These are phyloP conservation scores for Malurus cyaneus DNA, from an alignment of 2,113 vertebrate species.

Conservation along the genomic window DNA sequence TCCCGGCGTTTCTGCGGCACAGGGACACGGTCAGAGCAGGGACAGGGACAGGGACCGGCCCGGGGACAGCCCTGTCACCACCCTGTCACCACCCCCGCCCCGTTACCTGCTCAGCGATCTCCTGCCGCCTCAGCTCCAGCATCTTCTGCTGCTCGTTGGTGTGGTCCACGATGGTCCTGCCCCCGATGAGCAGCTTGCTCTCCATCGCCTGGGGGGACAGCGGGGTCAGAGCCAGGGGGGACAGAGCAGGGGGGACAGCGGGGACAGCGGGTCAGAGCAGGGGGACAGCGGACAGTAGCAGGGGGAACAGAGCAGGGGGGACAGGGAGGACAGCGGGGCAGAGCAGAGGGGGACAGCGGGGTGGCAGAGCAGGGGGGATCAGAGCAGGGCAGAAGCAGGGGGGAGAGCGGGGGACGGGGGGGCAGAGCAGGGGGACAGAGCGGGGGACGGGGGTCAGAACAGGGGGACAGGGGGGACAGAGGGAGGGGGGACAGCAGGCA, in stretches of 20 bases:
- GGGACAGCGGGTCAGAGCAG: too few relatives aligned
- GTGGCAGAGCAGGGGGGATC: too few relatives aligned
- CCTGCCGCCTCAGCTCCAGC: slow-evolving; percentile 91
- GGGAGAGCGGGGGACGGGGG: too few relatives aligned
- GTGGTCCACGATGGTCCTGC: slow-evolving; percentile 94
- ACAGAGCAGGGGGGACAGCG: too few relatives aligned
- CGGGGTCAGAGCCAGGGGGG: neutral
- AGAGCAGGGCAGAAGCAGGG: too few relatives aligned
- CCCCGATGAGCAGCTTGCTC: slow-evolving; percentile 93
- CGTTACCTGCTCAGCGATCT: slow-evolving; percentile 90
- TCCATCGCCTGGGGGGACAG: slow-evolving; percentile 83
- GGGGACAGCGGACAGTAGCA: too few relatives aligned
- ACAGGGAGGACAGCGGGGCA: too few relatives aligned
- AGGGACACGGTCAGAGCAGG: neutral
- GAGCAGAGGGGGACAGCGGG: too few relatives aligned
- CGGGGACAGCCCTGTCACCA: neutral
- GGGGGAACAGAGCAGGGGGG: neutral
- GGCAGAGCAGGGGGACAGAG: too few relatives aligned
- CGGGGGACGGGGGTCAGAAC: neutral
- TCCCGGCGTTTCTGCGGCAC: slow-evolving; percentile 84
- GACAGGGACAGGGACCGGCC: neutral
- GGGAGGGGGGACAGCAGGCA: too few relatives aligned
- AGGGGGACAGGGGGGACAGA: too few relatives aligned
- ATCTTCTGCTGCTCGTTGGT: slow-evolving; percentile 97
- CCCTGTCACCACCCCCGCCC: neutral